Evolutionary conservation across 2,797 vertebrate species (phyloP).

Genomic region (Macroramphosus scolopax): DNA sequence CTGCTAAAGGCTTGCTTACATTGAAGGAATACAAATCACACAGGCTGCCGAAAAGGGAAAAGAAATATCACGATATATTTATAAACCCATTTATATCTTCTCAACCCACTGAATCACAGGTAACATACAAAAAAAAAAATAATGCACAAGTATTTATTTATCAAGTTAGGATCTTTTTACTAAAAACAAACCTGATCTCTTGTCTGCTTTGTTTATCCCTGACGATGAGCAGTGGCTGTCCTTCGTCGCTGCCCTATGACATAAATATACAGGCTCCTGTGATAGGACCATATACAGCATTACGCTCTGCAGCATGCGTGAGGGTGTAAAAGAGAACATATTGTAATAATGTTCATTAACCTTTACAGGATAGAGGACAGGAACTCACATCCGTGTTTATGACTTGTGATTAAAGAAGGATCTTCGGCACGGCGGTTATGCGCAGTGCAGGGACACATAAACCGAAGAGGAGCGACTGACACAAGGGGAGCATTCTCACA

Average conservation of each 20-base stretch:
- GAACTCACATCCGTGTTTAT: too few relatives aligned
- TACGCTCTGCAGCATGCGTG: slow-evolving; percentile 30
- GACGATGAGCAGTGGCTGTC: slow-evolving; percentile 20
- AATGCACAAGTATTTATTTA: too few relatives aligned
- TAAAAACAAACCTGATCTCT: slow-evolving; percentile 3
- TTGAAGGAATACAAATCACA: background rate
- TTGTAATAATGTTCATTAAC: background rate
- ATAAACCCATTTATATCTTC: too few relatives aligned
- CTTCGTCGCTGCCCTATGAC: slow-evolving; percentile 9
- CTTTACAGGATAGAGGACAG: too few relatives aligned
- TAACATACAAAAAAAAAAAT: slow-evolving; percentile 2
- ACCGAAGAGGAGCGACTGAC: slow-evolving; percentile 20
- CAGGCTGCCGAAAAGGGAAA: background rate
- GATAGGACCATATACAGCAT: slow-evolving; percentile 26
- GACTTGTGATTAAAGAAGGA: too few relatives aligned
- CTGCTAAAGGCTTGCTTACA: slow-evolving; percentile 15
- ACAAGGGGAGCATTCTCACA: slow-evolving; percentile 50
- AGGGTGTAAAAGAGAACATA: slow-evolving; percentile 3
- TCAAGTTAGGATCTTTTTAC: background rate
- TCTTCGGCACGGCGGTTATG: too few relatives aligned
- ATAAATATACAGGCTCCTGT: slow-evolving; percentile 13
- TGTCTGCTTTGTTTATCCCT: background rate
- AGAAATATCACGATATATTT: background rate
- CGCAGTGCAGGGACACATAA: slow-evolving; percentile 4
- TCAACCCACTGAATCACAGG: too few relatives aligned